Conservation (phyloP, 2,888 invertebrate species). For the Agrochola litura region DNA sequence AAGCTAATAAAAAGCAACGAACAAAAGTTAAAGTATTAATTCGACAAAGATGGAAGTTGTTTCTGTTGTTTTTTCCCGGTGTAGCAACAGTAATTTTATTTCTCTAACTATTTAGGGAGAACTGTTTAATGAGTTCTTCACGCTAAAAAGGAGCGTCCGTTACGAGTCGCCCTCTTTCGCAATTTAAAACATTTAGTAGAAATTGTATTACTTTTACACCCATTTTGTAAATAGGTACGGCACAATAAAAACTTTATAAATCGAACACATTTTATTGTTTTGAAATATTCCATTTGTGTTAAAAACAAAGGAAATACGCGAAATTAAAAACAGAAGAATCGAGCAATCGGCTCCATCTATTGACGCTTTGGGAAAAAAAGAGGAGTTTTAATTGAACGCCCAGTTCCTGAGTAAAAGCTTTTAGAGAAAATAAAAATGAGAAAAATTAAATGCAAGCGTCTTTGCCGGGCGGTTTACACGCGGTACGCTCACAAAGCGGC, state of each 20-base stretch:
- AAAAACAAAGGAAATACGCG: conserved; percentile 14
- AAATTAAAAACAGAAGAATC: conserved; percentile 59
- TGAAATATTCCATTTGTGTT: conserved; percentile 9
- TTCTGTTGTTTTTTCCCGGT: conserved; percentile 55
- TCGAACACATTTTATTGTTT: conserved; percentile 39
- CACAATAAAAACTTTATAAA: conserved; percentile 42
- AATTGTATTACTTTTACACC: conserved; percentile 60
- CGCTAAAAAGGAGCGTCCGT: conserved; percentile 57
- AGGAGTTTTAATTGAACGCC: conserved; percentile 81
- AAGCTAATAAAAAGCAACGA: conserved; percentile 53
- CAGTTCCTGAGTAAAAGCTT: conserved; percentile 82
- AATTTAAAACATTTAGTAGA: conserved; percentile 60
- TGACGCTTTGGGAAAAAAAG: conserved; percentile 69
- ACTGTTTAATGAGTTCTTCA: conserved; percentile 62
- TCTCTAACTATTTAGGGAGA: conserved; percentile 61
- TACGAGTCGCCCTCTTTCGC: conserved; percentile 48
- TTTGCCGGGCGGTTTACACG: conserved; percentile 79
- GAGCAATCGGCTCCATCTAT: conserved; percentile 75
- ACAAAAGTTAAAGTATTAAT: conserved; percentile 58
- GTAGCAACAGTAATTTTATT: conserved; percentile 61
- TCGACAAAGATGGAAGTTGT: conserved; percentile 55
- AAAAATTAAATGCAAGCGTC: conserved; percentile 77
- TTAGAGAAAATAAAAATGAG: conserved; percentile 78
- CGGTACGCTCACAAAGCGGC: conserved; percentile 79
- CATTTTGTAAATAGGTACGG: conserved; percentile 39